Percentiles rank a stretch among this genome's conserved stretches.
These are phyloP conservation scores for Macrochelys suwanniensis DNA, from an alignment of 2,797 vertebrate species.

Conservation along the genomic window DNA sequence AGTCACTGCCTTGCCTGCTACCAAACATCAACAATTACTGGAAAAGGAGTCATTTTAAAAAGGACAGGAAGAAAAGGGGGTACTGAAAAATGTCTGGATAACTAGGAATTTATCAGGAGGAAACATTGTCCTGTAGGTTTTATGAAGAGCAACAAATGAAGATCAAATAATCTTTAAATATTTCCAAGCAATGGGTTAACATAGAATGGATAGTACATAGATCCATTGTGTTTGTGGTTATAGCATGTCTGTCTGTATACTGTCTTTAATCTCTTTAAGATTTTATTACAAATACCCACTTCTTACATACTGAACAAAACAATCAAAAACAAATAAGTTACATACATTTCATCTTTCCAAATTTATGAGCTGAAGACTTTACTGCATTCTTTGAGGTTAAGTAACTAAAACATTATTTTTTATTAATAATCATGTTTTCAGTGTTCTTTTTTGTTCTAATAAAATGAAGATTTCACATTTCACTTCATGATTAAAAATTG, in stretches of 20 bases:
- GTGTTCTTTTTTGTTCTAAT: constrained; percentile 8
- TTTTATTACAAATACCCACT: not conserved
- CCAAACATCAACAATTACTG: constrained; percentile 9
- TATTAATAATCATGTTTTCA: constrained; percentile 55
- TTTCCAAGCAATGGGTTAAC: constrained; percentile 24
- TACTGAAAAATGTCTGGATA: not conserved
- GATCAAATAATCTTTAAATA: not conserved
- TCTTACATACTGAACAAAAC: not conserved
- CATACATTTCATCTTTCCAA: not conserved
- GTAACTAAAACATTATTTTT: constrained; percentile 31
- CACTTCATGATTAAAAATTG: constrained; percentile 62
- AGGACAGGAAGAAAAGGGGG: not conserved
- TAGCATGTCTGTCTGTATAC: not conserved
- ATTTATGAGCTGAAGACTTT: constrained; percentile 37
- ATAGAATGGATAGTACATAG: not conserved
- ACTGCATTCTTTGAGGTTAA: constrained; percentile 38
- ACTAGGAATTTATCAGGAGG: not conserved
- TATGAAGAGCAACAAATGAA: not conserved
- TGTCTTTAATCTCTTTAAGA: not conserved
- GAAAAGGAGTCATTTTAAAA: constrained; percentile 4
- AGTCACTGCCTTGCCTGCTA: not conserved
- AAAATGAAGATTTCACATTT: constrained; percentile 72
- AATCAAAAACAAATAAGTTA: not conserved
- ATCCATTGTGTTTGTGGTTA: not conserved
- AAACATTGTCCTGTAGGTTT: constrained; percentile 3